A percentile compares a stretch with the other conserved stretches of the same genome.
Evolutionary conservation across 2,113 vertebrate species (phyloP).

Genomic region (Pseudonaja textilis): DNA sequence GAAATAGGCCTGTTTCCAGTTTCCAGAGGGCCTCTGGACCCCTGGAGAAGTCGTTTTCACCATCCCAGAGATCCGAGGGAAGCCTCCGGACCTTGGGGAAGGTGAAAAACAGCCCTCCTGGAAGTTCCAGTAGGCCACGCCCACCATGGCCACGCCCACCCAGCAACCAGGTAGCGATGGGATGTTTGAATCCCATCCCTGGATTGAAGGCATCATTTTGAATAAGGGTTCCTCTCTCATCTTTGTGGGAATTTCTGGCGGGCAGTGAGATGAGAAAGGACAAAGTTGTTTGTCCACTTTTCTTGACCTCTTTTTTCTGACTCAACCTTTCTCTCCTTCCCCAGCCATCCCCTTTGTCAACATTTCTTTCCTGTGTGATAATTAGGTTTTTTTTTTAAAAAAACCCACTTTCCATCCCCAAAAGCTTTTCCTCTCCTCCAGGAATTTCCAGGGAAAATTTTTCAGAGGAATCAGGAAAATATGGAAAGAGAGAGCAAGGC

Average conservation of each 20-base stretch:
- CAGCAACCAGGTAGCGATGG: no score
- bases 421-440: background rate
- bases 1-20: no score
- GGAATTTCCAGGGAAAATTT: background rate
- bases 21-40: no score
- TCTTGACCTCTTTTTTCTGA: background rate
- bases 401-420: background rate
- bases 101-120: no score
- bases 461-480: background rate
- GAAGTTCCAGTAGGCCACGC: no score
- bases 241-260: background rate
- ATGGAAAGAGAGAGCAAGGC: background rate
- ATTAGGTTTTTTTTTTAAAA: background rate
- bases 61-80: no score
- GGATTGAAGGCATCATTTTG: no score
- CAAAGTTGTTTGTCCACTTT: background rate
- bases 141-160: no score
- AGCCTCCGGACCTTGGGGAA: no score
- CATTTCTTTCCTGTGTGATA: background rate
- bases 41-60: no score
- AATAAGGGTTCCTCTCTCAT: background rate
- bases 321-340: background rate
- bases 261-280: background rate
- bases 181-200: no score
- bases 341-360: background rate